phyloP scores from a whole-genome alignment of 1,140 invertebrate species.

The Pseudoatta argentina region DNA sequence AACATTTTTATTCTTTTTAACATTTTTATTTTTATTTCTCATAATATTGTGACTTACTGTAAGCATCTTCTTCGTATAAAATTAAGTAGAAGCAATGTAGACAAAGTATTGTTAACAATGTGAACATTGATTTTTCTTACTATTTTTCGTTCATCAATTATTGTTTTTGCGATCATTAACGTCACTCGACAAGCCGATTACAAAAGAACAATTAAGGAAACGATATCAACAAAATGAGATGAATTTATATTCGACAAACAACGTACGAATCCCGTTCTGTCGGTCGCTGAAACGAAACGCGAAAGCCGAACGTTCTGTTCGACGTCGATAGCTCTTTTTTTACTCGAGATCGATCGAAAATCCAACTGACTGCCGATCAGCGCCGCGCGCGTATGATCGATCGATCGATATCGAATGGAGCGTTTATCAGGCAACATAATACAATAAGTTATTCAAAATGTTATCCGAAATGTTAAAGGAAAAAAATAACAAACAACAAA shows the following conservation, averaged over 20 bases:
- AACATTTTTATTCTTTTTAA: not conserved
- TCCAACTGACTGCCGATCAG: slow-evolving; percentile 43
- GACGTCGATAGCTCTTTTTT: slow-evolving; percentile 61
- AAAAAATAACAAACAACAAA: slow-evolving; percentile 67
- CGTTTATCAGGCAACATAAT: slow-evolving; percentile 74
- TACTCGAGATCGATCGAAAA: slow-evolving; percentile 49
- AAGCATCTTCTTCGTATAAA: not conserved
- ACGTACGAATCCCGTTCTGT: slow-evolving; percentile 33
- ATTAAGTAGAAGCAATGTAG: not conserved
- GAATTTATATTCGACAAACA: slow-evolving; percentile 44
- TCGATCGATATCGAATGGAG: slow-evolving; percentile 69
- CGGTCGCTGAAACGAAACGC: slow-evolving; percentile 39
- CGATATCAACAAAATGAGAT: not conserved
- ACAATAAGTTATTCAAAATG: slow-evolving; percentile 75
- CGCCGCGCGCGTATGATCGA: slow-evolving; percentile 33
- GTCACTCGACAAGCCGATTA: slow-evolving; percentile 5
- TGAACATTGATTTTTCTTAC: not conserved
- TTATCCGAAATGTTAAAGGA: slow-evolving; percentile 73
- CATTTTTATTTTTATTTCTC: slow-evolving; percentile 10
- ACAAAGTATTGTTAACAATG: not conserved
- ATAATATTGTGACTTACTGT: not conserved
- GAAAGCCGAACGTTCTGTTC: slow-evolving; percentile 60
- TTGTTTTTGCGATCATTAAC: not conserved
- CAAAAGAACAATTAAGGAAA: slow-evolving; percentile 23
- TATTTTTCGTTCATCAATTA: not conserved